Evolutionary conservation across 2,113 vertebrate genomes (phyloP).

Genomic region (Meleagris gallopavo): DNA sequence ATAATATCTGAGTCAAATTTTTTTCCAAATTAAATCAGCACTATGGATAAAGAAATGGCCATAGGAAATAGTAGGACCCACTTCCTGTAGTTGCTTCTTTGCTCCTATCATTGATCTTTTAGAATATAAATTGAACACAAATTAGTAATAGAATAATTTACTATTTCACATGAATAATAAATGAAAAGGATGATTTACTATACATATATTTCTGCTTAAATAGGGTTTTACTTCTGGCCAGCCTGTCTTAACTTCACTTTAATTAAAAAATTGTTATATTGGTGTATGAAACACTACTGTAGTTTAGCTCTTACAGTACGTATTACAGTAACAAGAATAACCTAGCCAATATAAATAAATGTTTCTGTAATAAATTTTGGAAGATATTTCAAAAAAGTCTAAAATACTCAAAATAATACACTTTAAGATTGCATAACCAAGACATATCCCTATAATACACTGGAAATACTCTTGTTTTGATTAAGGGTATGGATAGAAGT

Average conservation of each 20-base stretch:
- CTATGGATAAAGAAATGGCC: neutral
- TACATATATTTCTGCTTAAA: constrained; percentile 41
- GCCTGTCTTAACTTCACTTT: constrained; percentile 17
- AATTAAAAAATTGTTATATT: constrained; percentile 46
- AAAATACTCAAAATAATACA: neutral
- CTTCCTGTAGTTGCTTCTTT: constrained; percentile 44
- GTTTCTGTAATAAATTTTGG: neutral
- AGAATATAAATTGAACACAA: constrained; percentile 56
- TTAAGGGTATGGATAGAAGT: neutral
- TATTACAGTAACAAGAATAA: neutral
- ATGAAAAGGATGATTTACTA: constrained; percentile 48
- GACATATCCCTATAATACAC: neutral
- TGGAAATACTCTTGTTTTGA: neutral
- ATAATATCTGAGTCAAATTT: neutral
- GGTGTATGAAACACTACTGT: neutral
- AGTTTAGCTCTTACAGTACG: neutral
- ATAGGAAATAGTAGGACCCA: constrained; percentile 26
- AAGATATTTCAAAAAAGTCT: neutral
- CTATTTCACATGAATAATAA: constrained; percentile 58
- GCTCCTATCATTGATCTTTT: constrained; percentile 7
- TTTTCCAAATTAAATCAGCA: neutral
- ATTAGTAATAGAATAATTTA: constrained; percentile 63
- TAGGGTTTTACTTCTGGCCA: neutral
- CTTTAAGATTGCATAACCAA: neutral
- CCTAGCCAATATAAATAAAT: neutral